These are phyloP conservation scores for Drosophila koepferae DNA, from an alignment of 2,888 invertebrate genomes.

Conservation along the genomic window DNA sequence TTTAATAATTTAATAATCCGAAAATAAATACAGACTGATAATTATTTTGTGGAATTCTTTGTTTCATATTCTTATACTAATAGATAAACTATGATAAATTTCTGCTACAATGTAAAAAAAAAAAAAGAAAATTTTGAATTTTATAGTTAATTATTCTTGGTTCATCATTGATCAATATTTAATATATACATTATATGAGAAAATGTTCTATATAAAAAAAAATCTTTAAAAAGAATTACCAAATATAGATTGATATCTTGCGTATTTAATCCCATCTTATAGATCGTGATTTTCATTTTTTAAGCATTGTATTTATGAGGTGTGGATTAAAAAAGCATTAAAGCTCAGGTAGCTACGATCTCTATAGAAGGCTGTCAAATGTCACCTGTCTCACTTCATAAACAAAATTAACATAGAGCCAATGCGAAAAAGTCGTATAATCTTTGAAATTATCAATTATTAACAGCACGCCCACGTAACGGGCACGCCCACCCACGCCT, in stretches of 20 bases:
- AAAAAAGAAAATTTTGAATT: background rate
- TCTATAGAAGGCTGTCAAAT: slow-evolving; percentile 26
- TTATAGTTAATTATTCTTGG: no score
- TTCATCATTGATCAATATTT: no score
- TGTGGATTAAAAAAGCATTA: background rate
- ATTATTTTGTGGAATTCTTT: slow-evolving; percentile 8
- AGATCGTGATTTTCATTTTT: background rate
- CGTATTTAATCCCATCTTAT: background rate
- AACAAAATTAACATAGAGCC: slow-evolving; percentile 27
- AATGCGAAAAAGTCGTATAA: slow-evolving; percentile 23
- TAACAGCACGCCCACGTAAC: slow-evolving; percentile 37
- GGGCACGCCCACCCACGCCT: slow-evolving; percentile 49
- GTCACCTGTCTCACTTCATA: slow-evolving; percentile 39
- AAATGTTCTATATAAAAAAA: background rate
- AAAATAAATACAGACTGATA: slow-evolving; percentile 22
- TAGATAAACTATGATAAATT: background rate
- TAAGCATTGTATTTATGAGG: background rate
- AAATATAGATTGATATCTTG: background rate
- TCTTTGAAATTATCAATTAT: slow-evolving; percentile 42
- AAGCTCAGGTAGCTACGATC: slow-evolving; percentile 1
- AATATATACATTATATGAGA: background rate
- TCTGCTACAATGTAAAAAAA: background rate
- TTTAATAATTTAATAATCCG: slow-evolving; percentile 1
- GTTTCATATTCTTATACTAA: background rate
- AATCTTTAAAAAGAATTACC: no score